Percentiles rank a stretch among this genome's conserved stretches.
phyloP scores from a whole-genome alignment of 2,113 vertebrate genomes.

The Fregata magnificens region DNA sequence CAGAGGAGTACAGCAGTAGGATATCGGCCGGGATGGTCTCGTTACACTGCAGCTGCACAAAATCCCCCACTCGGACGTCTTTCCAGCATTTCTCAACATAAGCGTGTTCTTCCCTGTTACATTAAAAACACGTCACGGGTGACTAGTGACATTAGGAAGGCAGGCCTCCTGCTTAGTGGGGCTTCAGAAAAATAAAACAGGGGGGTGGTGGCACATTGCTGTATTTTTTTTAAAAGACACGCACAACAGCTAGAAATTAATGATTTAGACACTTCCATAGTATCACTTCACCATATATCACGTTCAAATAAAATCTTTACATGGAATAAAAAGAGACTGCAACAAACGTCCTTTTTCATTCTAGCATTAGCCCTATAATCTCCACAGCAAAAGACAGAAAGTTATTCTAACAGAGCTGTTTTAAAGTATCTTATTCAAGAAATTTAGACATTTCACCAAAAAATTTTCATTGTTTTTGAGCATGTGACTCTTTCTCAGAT shows the following conservation, averaged over 20 bases:
- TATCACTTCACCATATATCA: neutral
- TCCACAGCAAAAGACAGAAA: neutral
- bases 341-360: neutral
- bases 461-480: neutral
- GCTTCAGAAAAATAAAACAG: neutral
- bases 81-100: constrained; percentile 86
- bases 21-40: constrained; percentile 92
- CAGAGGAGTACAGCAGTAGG: constrained; percentile 87
- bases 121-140: neutral
- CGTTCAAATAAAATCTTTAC: neutral
- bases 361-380: neutral
- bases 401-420: neutral
- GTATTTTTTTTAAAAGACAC: neutral
- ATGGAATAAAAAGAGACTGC: neutral
- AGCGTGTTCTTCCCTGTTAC: constrained; percentile 72
- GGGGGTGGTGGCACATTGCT: neutral
- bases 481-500: neutral
- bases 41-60: constrained; percentile 85
- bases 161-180: neutral
- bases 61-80: constrained; percentile 90
- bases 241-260: neutral
- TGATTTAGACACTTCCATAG: neutral
- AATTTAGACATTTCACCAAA: neutral
- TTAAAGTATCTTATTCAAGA: neutral
- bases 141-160: neutral